phyloP scores from a whole-genome alignment of 2,888 invertebrate genomes.

The Hedychridium roseum region DNA sequence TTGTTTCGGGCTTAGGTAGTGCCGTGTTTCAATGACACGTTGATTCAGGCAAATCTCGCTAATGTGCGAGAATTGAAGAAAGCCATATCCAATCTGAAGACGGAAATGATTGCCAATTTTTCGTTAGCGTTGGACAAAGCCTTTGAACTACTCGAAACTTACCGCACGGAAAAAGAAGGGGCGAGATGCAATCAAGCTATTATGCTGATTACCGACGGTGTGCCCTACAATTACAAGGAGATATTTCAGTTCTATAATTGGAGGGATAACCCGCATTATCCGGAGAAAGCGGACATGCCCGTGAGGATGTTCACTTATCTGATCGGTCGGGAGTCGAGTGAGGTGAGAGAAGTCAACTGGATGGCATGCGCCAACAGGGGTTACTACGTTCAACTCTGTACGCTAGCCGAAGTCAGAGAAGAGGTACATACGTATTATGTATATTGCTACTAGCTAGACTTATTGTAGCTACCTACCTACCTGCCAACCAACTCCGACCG shows the following conservation, averaged over 20 bases:
- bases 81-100: constrained; percentile 79
- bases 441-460: too few relatives aligned
- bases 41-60: constrained; percentile 90
- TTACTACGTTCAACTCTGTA: constrained; percentile 95
- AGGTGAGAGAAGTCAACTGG: constrained; percentile 93
- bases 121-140: constrained; percentile 87
- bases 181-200: constrained; percentile 90
- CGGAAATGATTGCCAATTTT: constrained; percentile 93
- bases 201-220: constrained; percentile 99
- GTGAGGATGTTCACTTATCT: constrained; percentile 98
- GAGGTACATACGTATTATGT: too few relatives aligned
- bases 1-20: constrained; percentile 66
- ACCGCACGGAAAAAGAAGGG: constrained; percentile 71
- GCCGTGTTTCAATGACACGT: constrained; percentile 85
- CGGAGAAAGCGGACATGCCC: constrained; percentile 69
- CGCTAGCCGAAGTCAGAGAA: constrained; percentile 96
- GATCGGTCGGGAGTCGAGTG: constrained; percentile 88
- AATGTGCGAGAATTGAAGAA: constrained; percentile 85
- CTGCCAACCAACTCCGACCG: too few relatives aligned
- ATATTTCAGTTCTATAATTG: constrained; percentile 92
- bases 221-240: constrained; percentile 92
- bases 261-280: constrained; percentile 70
- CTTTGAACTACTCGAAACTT: constrained; percentile 82
- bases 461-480: too few relatives aligned
- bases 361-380: constrained; percentile 99